Conservation (phyloP, 1,140 invertebrate species). For the Dendrolimus punctatus region DNA sequence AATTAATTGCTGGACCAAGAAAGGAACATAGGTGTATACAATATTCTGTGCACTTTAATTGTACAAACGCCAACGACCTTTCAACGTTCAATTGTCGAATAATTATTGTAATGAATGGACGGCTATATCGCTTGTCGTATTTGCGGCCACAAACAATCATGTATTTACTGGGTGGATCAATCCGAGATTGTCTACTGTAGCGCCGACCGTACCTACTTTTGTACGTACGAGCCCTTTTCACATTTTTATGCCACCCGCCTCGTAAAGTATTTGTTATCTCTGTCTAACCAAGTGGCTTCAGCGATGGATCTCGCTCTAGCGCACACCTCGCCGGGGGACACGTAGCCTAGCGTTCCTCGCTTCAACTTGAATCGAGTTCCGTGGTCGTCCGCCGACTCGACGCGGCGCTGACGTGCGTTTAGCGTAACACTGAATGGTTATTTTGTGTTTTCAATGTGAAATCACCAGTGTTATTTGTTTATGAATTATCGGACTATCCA, state of each 20-base stretch:
- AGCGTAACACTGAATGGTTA: constrained; percentile 19
- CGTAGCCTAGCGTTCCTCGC: constrained; percentile 53
- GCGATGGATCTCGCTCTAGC: constrained; percentile 28
- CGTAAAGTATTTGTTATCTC: constrained; percentile 16
- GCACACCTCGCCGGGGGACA: constrained; percentile 26
- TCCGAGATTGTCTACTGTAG: constrained; percentile 27
- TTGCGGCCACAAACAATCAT: constrained; percentile 36
- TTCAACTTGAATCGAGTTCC: constrained; percentile 37
- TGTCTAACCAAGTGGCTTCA: constrained; percentile 8
- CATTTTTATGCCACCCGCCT: constrained; percentile 46
- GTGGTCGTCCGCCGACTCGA: constrained; percentile 59
- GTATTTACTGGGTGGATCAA: constrained; percentile 45
- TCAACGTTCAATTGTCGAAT: constrained; percentile 40
- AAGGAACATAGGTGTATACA: no score
- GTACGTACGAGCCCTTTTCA: constrained; percentile 46
- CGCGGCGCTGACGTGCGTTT: constrained; percentile 63
- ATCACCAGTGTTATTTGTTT: constrained; percentile 67
- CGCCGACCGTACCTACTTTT: constrained; percentile 31
- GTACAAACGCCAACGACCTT: constrained; percentile 36
- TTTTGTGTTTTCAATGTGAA: constrained; percentile 58
- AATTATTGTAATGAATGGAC: constrained; percentile 52
- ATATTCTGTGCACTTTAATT: no score
- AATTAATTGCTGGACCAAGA: no score
- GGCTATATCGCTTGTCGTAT: constrained; percentile 15
- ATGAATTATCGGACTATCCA: constrained; percentile 39